phyloP scores from a whole-genome alignment of 1,140 invertebrate species.

The Pristionchus pacificus region DNA sequence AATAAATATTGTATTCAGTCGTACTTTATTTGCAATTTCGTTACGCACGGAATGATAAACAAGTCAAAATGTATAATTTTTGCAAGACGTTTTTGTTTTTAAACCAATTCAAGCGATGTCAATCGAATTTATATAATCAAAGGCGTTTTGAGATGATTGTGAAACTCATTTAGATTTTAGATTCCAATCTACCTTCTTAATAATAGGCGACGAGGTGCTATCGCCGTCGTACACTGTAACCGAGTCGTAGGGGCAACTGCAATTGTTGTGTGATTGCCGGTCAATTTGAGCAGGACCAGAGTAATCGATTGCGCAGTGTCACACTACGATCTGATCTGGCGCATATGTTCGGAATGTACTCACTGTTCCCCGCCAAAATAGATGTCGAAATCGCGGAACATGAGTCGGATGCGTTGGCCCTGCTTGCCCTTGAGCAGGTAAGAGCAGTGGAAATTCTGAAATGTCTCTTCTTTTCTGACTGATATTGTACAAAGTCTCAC shows the following conservation, averaged over 20 bases:
- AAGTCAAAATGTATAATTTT: no score
- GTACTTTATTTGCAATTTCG: no score
- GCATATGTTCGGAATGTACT: constrained; percentile 61
- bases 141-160: no score
- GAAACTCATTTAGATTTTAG: no score
- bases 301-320: no score
- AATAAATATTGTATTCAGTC: no score
- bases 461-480: background rate
- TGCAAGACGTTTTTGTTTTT: no score
- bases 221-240: constrained; percentile 91
- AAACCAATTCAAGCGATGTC: no score
- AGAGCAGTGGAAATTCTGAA: constrained; percentile 54
- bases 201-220: constrained; percentile 76
- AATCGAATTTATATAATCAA: no score
- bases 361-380: constrained; percentile 97
- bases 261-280: constrained; percentile 37
- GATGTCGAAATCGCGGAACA: constrained; percentile 96
- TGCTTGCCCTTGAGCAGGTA: constrained; percentile 79
- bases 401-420: constrained; percentile 84
- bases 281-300: no score
- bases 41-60: no score
- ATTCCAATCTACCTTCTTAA: constrained; percentile 73
- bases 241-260: constrained; percentile 95
- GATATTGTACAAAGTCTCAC: constrained; percentile 30
- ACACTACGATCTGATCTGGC: background rate